These are phyloP conservation scores for Globodera rostochiensis DNA, from an alignment of 1,140 invertebrate genomes.

Conservation along the genomic window DNA sequence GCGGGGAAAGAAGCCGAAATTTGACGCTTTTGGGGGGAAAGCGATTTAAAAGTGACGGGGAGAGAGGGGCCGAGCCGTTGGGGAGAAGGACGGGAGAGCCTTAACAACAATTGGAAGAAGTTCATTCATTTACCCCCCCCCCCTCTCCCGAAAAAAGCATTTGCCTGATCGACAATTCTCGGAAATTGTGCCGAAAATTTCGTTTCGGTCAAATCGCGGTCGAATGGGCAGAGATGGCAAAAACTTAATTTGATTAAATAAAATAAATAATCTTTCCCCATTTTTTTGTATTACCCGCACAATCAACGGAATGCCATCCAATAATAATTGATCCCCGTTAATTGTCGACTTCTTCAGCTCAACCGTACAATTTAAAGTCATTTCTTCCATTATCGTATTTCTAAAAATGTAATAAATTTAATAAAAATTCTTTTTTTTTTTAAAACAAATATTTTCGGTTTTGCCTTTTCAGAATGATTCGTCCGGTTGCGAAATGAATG, in stretches of 20 bases:
- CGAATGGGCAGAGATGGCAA: no score
- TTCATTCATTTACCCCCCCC: no score
- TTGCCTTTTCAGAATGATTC: neutral
- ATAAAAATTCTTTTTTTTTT: no score
- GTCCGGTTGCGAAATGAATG: conserved; percentile 1
- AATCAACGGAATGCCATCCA: neutral
- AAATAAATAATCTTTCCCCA: no score
- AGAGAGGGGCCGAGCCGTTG: neutral
- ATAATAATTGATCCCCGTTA: neutral
- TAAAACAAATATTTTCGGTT: neutral
- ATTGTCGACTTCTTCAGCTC: neutral
- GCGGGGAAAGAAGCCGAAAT: conserved; percentile 3
- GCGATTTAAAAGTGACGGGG: neutral
- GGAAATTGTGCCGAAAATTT: no score
- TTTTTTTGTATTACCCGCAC: neutral
- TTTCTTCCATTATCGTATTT: no score
- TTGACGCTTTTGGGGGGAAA: neutral
- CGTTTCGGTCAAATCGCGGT: no score
- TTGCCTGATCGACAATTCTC: no score
- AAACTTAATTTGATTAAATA: no score
- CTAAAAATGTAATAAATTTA: no score
- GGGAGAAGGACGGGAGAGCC: neutral
- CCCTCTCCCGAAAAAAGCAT: no score
- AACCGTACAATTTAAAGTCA: neutral
- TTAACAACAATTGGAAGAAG: neutral